Percentiles rank a stretch among this genome's conserved stretches.
Evolutionary conservation across 1,140 invertebrate species (phyloP).

Genomic region (Eumeta japonica): DNA sequence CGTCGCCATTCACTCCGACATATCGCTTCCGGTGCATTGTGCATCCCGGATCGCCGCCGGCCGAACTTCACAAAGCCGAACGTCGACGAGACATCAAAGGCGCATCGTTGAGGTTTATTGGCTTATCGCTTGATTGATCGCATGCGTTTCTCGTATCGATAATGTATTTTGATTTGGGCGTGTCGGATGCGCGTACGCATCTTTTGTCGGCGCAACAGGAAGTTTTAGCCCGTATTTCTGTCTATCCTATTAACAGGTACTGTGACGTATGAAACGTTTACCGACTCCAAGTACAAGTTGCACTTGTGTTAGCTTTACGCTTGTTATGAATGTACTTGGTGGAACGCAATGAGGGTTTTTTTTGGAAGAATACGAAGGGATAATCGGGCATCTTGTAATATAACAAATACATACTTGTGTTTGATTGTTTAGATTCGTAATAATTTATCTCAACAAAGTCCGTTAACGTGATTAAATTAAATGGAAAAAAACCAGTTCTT

Average conservation of each 20-base stretch:
- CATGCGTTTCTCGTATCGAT: constrained; percentile 39
- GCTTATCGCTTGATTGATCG: constrained; percentile 57
- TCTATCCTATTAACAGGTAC: constrained; percentile 33
- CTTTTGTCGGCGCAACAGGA: constrained; percentile 42
- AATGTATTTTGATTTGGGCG: constrained; percentile 57
- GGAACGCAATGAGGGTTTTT: too few species aligned
- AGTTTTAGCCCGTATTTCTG: constrained; percentile 25
- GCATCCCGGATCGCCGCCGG: too few species aligned
- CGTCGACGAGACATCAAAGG: constrained; percentile 54
- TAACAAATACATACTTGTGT: too few species aligned
- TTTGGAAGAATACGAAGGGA: too few species aligned
- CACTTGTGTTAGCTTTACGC: constrained; percentile 51
- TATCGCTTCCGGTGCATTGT: too few species aligned
- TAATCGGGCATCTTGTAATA: too few species aligned
- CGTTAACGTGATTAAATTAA: too few species aligned
- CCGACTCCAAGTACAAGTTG: too few species aligned
- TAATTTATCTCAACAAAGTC: too few species aligned
- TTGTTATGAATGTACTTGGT: constrained; percentile 17
- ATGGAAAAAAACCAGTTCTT: too few species aligned
- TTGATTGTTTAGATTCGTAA: too few species aligned
- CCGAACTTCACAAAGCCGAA: constrained; percentile 40
- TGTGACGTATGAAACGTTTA: constrained; percentile 9
- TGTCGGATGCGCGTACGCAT: constrained; percentile 35
- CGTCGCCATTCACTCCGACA: too few species aligned
- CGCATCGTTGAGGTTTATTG: constrained; percentile 58